These are phyloP conservation scores for Zaprionus ghesquierei DNA, from an alignment of 1,140 invertebrate genomes.

Conservation along the genomic window DNA sequence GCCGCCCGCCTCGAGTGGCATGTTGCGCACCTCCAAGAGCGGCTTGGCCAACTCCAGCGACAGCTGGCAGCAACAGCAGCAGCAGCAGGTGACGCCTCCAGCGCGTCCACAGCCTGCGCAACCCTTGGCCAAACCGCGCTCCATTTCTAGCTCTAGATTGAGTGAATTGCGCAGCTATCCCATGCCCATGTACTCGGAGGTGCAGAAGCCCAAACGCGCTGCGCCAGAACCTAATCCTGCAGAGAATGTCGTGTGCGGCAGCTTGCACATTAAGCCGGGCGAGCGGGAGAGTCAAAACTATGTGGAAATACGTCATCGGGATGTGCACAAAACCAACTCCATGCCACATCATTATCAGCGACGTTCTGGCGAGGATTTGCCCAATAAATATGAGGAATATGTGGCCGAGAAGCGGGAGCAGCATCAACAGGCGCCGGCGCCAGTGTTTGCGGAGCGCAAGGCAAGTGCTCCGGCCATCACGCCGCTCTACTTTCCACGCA, in stretches of 20 bases:
- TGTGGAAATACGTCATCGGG: conserved; percentile 67
- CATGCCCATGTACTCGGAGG: conserved; percentile 77
- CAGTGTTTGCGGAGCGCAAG: conserved; percentile 54
- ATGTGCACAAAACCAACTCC: conserved; percentile 69
- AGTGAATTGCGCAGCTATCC: conserved; percentile 60
- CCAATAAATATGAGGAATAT: conserved; percentile 75
- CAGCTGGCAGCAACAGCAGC: conserved; percentile 85
- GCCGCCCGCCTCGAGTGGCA: conserved; percentile 48
- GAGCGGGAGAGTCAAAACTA: conserved; percentile 47
- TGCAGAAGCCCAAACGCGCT: conserved; percentile 61
- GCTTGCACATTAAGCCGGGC: conserved; percentile 68
- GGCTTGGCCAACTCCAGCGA: conserved; percentile 83
- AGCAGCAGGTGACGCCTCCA: neutral
- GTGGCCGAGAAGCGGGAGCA: conserved; percentile 72
- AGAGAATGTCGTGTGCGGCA: conserved; percentile 67
- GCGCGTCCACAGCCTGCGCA: neutral
- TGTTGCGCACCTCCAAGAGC: conserved; percentile 74
- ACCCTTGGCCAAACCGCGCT: conserved; percentile 62
- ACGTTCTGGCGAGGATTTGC: conserved; percentile 65
- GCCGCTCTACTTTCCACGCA: conserved; percentile 73
- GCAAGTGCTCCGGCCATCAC: conserved; percentile 47
- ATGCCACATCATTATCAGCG: conserved; percentile 75
- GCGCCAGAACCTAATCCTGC: neutral
- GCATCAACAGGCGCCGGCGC: conserved; percentile 62
- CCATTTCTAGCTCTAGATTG: conserved; percentile 65